A percentile compares a stretch with the other conserved stretches of the same genome.
Conservation (phyloP, 1,140 invertebrate genomes). For the Zaprionus vittiger region DNA sequence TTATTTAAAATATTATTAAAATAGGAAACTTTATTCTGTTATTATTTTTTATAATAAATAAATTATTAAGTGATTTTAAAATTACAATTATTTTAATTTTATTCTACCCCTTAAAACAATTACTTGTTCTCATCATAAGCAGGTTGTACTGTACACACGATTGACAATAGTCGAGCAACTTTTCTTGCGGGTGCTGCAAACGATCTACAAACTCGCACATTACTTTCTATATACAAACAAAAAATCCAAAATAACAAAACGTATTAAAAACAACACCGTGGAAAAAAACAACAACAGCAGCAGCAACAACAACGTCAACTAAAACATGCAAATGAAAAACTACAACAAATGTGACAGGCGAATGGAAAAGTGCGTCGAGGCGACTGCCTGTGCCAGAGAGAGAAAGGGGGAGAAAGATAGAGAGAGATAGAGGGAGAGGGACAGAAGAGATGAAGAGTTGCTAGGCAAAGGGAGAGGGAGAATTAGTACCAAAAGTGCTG, state of each 20-base stretch:
- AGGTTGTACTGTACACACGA: constrained; percentile 1
- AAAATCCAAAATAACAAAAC: constrained; percentile 8
- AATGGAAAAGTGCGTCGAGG: constrained; percentile 28
- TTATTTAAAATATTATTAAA: too few relatives aligned
- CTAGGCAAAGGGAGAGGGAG: constrained; percentile 17
- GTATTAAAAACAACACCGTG: constrained; percentile 7
- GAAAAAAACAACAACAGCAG: not conserved
- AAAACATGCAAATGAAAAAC: constrained; percentile 24
- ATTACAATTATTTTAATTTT: too few relatives aligned
- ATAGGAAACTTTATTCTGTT: too few relatives aligned
- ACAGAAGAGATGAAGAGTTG: constrained; percentile 10
- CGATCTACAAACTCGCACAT: not conserved
- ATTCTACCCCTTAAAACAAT: not conserved
- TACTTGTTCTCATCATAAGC: not conserved
- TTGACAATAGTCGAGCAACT: constrained; percentile 19
- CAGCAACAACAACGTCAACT: constrained; percentile 9
- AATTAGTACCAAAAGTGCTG: constrained; percentile 37
- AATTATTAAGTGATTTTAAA: too few relatives aligned
- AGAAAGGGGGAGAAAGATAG: constrained; percentile 25
- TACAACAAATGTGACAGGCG: constrained; percentile 13
- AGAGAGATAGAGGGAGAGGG: constrained; percentile 20
- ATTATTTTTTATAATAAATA: too few relatives aligned
- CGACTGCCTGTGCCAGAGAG: not conserved
- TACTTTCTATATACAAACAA: constrained; percentile 10
- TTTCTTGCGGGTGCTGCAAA: constrained; percentile 43